Conservation (phyloP, 92 coral and sea anemone genomes). For the Diadumene lineata region DNA sequence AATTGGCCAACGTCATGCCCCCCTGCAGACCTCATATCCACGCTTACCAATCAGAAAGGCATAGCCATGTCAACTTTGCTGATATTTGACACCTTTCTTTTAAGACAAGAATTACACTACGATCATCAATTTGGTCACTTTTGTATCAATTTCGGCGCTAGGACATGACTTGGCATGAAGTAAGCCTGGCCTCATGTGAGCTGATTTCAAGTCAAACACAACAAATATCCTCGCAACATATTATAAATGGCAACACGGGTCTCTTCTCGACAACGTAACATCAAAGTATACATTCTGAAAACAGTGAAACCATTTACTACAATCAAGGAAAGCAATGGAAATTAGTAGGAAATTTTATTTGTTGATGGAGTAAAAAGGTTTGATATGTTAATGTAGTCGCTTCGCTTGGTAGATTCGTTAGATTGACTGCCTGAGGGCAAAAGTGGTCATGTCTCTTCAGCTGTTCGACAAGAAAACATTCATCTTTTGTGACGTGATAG, state of each 20-base stretch:
- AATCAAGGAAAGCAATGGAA: no score
- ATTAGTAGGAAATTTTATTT: no score
- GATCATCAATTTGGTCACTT: neutral
- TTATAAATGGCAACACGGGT: no score
- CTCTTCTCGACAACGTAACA: no score
- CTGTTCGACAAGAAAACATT: neutral
- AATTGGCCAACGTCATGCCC: slow-evolving; percentile 88
- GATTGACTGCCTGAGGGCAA: neutral
- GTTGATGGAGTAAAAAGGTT: no score
- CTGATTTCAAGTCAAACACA: no score
- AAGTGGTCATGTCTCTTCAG: neutral
- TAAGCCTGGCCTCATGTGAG: no score
- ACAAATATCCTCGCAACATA: no score
- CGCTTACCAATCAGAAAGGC: slow-evolving; percentile 77
- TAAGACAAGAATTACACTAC: slow-evolving; percentile 35
- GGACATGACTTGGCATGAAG: slow-evolving; percentile 28
- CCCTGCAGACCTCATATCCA: slow-evolving; percentile 56
- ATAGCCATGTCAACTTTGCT: slow-evolving; percentile 65
- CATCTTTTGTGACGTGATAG: slow-evolving; percentile 2
- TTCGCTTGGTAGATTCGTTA: neutral
- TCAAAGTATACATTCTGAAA: no score
- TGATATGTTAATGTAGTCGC: no score
- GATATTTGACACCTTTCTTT: slow-evolving; percentile 77
- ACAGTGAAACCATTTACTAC: no score
- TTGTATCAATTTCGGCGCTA: slow-evolving; percentile 12